Conservation (phyloP, 2,888 invertebrate species). For the Lepidocyrtoides sp. region DNA sequence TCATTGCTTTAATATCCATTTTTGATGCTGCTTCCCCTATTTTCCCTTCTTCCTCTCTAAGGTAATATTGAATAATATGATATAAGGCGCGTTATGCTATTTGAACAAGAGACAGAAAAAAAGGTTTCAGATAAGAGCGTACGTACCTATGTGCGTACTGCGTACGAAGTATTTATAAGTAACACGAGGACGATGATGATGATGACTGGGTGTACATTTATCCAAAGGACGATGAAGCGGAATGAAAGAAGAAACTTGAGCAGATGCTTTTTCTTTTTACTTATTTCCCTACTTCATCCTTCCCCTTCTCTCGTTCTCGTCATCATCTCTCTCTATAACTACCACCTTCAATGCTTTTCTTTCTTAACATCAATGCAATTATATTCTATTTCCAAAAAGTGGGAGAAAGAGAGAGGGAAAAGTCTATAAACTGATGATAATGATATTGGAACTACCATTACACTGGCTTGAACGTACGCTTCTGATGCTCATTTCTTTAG, state of each 20-base stretch:
- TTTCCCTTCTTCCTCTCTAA: background rate
- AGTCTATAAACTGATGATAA: conserved; percentile 61
- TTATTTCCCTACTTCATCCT: too few relatives aligned
- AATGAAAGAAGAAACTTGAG: conserved; percentile 72
- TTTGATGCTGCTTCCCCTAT: conserved; percentile 55
- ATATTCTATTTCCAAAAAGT: conserved; percentile 56
- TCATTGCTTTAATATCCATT: conserved; percentile 84
- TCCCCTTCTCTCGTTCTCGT: conserved; percentile 27
- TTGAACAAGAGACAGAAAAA: too few relatives aligned
- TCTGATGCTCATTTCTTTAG: conserved; percentile 37
- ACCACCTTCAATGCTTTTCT: conserved; percentile 10
- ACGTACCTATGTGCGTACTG: conserved; percentile 25
- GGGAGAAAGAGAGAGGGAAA: conserved; percentile 32
- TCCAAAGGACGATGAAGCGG: conserved; percentile 49
- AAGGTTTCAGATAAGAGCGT: conserved; percentile 4
- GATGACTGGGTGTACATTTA: conserved; percentile 74
- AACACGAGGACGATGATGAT: background rate
- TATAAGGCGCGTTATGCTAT: too few relatives aligned
- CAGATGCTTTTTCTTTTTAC: conserved; percentile 66
- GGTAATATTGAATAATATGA: conserved; percentile 19
- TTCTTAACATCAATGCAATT: conserved; percentile 67
- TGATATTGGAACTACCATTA: conserved; percentile 53
- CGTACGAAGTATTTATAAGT: background rate
- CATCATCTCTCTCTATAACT: conserved; percentile 35
- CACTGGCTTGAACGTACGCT: background rate